phyloP scores from a whole-genome alignment of 2,888 invertebrate genomes.

The Sisyra terminalis region DNA sequence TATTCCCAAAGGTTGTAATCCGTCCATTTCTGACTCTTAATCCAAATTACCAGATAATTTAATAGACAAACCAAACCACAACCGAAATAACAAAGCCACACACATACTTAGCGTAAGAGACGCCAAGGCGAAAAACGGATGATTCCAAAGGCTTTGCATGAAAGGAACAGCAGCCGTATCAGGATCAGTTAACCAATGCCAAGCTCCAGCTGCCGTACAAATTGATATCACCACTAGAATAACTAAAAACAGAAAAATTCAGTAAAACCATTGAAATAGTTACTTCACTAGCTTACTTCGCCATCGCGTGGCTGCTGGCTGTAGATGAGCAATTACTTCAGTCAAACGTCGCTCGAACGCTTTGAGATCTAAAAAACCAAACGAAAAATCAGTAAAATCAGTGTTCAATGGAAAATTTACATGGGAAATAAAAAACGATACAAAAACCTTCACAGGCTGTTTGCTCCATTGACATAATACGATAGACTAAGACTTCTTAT shows the following conservation, averaged over 20 bases:
- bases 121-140: slow-evolving; percentile 86
- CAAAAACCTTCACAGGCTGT: slow-evolving; percentile 75
- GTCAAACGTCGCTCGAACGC: slow-evolving; percentile 94
- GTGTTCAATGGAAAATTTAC: background rate
- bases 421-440: too few species aligned
- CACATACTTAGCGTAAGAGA: slow-evolving; percentile 60
- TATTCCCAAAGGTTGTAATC: background rate
- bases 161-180: slow-evolving; percentile 82
- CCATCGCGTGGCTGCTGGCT: slow-evolving; percentile 91
- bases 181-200: slow-evolving; percentile 92
- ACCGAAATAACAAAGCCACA: background rate
- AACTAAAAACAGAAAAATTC: slow-evolving; percentile 40
- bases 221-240: slow-evolving; percentile 71
- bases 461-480: slow-evolving; percentile 65
- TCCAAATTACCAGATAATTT: background rate
- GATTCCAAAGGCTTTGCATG: slow-evolving; percentile 81
- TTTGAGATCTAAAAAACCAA: slow-evolving; percentile 94
- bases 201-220: slow-evolving; percentile 86
- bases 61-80: background rate
- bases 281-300: slow-evolving; percentile 50
- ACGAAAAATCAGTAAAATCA: too few species aligned
- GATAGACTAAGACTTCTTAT: too few species aligned
- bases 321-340: slow-evolving; percentile 90
- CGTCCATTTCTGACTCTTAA: background rate
- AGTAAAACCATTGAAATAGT: slow-evolving; percentile 1